Evolutionary conservation across 1,140 invertebrate species (phyloP).

Genomic region (Drosophila nasuta): DNA sequence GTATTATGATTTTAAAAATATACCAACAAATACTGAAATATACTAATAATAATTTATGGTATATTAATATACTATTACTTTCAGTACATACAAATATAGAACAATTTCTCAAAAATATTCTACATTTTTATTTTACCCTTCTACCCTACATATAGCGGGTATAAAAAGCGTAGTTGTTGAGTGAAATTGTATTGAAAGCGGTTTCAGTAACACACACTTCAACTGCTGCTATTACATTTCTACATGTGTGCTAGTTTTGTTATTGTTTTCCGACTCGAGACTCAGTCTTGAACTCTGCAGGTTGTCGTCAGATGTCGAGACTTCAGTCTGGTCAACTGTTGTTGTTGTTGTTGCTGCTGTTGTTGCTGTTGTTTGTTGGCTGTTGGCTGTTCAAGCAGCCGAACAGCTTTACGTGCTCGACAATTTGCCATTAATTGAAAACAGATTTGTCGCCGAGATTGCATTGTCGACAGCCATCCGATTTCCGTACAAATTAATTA

Average conservation of each 20-base stretch:
- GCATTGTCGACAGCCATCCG: constrained; percentile 79
- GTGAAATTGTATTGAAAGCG: constrained; percentile 39
- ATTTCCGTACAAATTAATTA: constrained; percentile 82
- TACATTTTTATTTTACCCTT: no score
- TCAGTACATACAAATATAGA: no score
- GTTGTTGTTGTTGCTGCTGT: constrained; percentile 18
- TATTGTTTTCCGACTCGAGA: constrained; percentile 34
- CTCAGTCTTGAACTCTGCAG: constrained; percentile 1
- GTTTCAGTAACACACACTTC: constrained; percentile 13
- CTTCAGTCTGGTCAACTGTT: constrained; percentile 1
- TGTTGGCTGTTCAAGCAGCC: constrained; percentile 41
- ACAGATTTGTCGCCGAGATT: constrained; percentile 78
- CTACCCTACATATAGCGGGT: no score
- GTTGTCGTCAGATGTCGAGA: neutral
- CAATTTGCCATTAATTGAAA: constrained; percentile 83
- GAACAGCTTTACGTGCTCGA: constrained; percentile 64
- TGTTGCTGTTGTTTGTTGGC: constrained; percentile 12
- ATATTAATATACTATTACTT: no score
- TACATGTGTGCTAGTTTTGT: constrained; percentile 16
- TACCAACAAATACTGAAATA: no score
- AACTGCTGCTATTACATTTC: neutral
- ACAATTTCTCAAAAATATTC: no score
- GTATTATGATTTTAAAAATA: no score
- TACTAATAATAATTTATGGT: no score
- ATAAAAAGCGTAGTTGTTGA: constrained; percentile 1